phyloP scores from a whole-genome alignment of 1,140 invertebrate species.

The Aphaenogaster rudis region DNA sequence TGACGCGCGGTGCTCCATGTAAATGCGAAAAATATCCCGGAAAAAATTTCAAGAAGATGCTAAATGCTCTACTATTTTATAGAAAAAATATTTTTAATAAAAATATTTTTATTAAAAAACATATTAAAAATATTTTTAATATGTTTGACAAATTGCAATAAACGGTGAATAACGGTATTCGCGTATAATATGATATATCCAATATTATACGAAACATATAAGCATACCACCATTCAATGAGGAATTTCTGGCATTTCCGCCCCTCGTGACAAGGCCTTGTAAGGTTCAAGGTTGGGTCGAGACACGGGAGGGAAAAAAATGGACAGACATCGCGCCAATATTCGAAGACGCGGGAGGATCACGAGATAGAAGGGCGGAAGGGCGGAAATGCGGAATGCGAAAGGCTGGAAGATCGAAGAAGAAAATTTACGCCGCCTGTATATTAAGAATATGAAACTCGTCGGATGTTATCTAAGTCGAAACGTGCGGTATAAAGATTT shows the following conservation, averaged over 20 bases:
- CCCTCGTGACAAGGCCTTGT: slow-evolving; percentile 17
- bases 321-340: slow-evolving; percentile 54
- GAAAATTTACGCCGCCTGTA: slow-evolving; percentile 31
- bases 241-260: not conserved
- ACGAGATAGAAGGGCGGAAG: slow-evolving; percentile 36
- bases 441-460: slow-evolving; percentile 46
- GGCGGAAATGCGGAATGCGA: slow-evolving; percentile 15
- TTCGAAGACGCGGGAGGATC: not conserved
- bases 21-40: slow-evolving; percentile 32
- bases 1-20: not conserved
- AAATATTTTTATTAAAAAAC: not conserved
- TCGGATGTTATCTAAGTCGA: slow-evolving; percentile 23
- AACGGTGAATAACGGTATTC: not conserved
- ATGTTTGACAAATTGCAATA: not conserved
- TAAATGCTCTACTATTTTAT: not conserved
- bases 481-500: slow-evolving; percentile 23
- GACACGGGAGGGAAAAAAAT: slow-evolving; percentile 17
- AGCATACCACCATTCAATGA: slow-evolving; percentile 12
- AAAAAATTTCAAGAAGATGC: not conserved
- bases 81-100: not conserved
- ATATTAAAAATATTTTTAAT: not conserved
- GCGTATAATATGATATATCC: slow-evolving; percentile 15
- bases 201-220: not conserved
- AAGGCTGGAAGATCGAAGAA: slow-evolving; percentile 27
- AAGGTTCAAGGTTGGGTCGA: slow-evolving; percentile 50